These are phyloP conservation scores for Propsilocerus akamusi DNA, from an alignment of 1,140 invertebrate genomes.

Conservation along the genomic window DNA sequence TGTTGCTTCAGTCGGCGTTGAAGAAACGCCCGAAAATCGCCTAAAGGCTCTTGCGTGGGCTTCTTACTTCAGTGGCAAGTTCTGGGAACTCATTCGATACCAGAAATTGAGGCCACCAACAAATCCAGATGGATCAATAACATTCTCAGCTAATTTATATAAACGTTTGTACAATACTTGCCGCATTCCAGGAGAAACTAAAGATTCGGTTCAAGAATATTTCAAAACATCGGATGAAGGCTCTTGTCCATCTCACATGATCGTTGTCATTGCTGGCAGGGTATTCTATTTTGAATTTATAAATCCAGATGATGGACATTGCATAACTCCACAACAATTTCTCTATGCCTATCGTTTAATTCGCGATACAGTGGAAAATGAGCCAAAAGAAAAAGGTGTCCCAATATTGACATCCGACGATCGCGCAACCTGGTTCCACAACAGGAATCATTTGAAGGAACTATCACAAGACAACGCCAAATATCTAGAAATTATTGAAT, in stretches of 20 bases:
- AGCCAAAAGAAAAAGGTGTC: constrained; percentile 29
- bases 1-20: constrained; percentile 13
- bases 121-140: constrained; percentile 27
- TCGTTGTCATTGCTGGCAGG: constrained; percentile 36
- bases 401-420: constrained; percentile 44
- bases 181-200: constrained; percentile 41
- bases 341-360: constrained; percentile 35
- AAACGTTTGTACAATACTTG: constrained; percentile 45
- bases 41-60: constrained; percentile 18
- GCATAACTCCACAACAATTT: constrained; percentile 20
- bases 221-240: constrained; percentile 20
- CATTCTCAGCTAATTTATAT: constrained; percentile 31
- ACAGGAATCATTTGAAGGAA: constrained; percentile 28
- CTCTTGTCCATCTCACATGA: constrained; percentile 16
- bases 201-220: constrained; percentile 26
- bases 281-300: constrained; percentile 22
- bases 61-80: constrained; percentile 16
- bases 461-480: constrained; percentile 34
- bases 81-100: constrained; percentile 20
- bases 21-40: constrained; percentile 16
- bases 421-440: constrained; percentile 37
- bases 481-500: constrained; percentile 40
- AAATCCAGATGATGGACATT: constrained; percentile 18
- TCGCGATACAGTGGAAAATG: constrained; percentile 20
- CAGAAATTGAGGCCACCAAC: constrained; percentile 40